Evolutionary conservation across 2,797 vertebrate species (phyloP).

Genomic region (Spatula versicolor): DNA sequence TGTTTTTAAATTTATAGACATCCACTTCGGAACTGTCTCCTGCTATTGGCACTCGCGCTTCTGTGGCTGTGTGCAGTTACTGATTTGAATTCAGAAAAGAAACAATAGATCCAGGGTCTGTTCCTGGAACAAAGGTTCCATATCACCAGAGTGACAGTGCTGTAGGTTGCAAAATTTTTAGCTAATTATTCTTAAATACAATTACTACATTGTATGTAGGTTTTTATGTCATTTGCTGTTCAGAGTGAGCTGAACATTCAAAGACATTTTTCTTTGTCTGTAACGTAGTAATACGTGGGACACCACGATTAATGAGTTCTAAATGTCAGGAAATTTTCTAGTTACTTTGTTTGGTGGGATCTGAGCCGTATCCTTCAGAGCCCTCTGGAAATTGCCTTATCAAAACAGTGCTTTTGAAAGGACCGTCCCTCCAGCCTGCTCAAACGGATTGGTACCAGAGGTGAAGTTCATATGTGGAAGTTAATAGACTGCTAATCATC

Average conservation of each 20-base stretch:
- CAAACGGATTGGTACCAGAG: neutral
- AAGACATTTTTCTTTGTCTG: neutral
- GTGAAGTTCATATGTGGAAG: neutral
- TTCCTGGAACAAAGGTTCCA: neutral
- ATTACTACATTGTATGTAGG: neutral
- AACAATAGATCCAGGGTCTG: neutral
- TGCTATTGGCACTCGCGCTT: neutral
- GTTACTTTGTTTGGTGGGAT: neutral
- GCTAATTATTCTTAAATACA: neutral
- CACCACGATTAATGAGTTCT: neutral
- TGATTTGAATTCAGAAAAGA: conserved; percentile 33
- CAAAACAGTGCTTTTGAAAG: neutral
- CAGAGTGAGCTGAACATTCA: neutral
- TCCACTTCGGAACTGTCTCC: neutral
- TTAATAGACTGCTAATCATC: neutral
- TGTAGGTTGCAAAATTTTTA: neutral
- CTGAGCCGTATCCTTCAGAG: neutral
- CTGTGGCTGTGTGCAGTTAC: neutral
- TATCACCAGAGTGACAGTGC: neutral
- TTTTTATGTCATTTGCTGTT: neutral
- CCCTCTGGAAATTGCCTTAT: neutral
- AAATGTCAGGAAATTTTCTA: neutral
- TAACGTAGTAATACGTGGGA: neutral
- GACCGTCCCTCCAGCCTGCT: neutral
- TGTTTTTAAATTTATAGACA: neutral